A percentile compares a stretch with the other conserved stretches of the same genome.
Conservation (phyloP, 64 coral and sea anemone genomes). For the Pocillopora verrucosa region DNA sequence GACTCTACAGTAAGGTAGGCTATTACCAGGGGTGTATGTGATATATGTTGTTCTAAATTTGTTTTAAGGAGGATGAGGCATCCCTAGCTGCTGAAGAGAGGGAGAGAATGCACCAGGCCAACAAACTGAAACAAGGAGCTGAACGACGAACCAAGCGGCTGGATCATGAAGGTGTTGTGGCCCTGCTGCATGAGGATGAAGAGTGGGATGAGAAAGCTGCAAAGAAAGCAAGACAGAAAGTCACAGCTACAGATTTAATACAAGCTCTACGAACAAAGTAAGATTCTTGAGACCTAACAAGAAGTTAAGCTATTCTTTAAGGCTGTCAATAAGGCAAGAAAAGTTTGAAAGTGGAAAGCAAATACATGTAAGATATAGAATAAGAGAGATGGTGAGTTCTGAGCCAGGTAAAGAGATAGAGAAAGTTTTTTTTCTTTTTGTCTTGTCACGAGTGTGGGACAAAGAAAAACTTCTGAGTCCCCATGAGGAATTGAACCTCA, state of each 20-base stretch:
- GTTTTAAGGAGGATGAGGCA: conserved; percentile 76
- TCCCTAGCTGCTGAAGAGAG: conserved; percentile 73
- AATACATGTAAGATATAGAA: too few relatives aligned
- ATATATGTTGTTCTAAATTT: background rate
- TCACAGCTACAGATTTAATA: conserved; percentile 84
- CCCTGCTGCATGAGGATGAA: conserved; percentile 79
- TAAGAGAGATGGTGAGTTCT: too few relatives aligned
- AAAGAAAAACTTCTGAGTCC: too few relatives aligned
- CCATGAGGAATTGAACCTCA: too few relatives aligned
- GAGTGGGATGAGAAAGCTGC: conserved; percentile 75
- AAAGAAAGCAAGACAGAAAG: conserved; percentile 75
- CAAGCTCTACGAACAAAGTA: conserved; percentile 86
- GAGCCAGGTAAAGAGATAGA: too few relatives aligned
- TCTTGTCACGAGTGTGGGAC: too few relatives aligned
- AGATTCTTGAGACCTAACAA: background rate
- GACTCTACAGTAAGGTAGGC: too few relatives aligned
- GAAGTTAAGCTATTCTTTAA: too few relatives aligned
- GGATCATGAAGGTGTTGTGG: conserved; percentile 83
- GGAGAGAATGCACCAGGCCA: conserved; percentile 54
- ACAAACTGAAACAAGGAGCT: conserved; percentile 77
- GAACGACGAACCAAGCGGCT: conserved; percentile 65
- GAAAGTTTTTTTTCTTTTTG: too few relatives aligned
- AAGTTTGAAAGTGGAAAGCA: too few relatives aligned
- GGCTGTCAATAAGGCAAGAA: too few relatives aligned
- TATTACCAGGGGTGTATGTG: too few relatives aligned